A percentile compares a stretch with the other conserved stretches of the same genome.
These are phyloP conservation scores for Xanthorhoe designata DNA, from an alignment of 2,888 invertebrate genomes.

Conservation along the genomic window DNA sequence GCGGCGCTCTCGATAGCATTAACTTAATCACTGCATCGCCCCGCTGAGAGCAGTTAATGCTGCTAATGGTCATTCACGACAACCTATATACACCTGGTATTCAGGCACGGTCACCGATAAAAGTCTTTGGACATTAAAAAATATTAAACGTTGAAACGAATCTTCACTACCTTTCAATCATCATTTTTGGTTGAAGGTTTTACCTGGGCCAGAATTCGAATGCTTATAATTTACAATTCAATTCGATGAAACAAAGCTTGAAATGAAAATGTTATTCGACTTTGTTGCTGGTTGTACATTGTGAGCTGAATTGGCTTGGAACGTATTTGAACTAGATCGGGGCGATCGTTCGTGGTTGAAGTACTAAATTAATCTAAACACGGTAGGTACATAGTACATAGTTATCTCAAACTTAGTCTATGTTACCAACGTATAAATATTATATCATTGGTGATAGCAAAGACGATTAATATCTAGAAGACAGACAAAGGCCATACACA, in stretches of 20 bases:
- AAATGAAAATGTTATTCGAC: not conserved
- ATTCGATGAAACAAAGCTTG: not conserved
- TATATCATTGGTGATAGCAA: no score
- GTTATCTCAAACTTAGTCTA: no score
- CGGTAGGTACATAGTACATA: not conserved
- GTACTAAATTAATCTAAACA: not conserved
- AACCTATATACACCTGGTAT: slow-evolving; percentile 23
- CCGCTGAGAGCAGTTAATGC: slow-evolving; percentile 66
- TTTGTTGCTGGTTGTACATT: not conserved
- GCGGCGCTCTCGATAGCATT: slow-evolving; percentile 64
- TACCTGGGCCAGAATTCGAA: no score
- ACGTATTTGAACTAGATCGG: not conserved
- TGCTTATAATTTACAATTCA: not conserved
- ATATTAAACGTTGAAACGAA: not conserved
- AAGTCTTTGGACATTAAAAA: not conserved
- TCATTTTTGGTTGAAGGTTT: no score
- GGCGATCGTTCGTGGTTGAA: not conserved
- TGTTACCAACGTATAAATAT: no score
- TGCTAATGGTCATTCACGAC: slow-evolving; percentile 56
- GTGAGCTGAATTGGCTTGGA: not conserved
- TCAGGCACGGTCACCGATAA: slow-evolving; percentile 11
- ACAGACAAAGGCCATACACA: no score
- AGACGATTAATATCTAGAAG: no score
- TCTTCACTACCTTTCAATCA: no score
- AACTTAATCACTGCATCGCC: slow-evolving; percentile 73